A percentile compares a stretch with the other conserved stretches of the same genome.
phyloP scores from a whole-genome alignment of 64 coral and sea anemone species.

The Montipora foliosa region DNA sequence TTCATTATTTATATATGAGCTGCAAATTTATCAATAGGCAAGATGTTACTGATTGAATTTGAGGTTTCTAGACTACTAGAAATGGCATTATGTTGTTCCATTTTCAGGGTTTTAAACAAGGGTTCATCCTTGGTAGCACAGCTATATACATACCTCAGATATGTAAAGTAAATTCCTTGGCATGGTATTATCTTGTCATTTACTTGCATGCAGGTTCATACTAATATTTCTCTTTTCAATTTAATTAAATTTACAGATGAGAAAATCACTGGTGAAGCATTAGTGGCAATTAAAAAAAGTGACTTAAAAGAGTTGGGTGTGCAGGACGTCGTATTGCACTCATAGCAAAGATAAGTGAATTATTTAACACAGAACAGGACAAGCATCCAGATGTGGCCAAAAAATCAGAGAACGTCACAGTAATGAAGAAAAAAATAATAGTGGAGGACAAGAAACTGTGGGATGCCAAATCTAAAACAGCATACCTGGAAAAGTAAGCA shows the following conservation, averaged over 20 bases:
- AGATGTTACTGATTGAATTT: too few species aligned
- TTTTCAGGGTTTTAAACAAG: too few species aligned
- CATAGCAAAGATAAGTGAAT: slow-evolving; percentile 29
- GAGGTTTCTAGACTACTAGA: too few species aligned
- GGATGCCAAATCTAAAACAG: slow-evolving; percentile 32
- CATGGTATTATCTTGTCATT: too few species aligned
- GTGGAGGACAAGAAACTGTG: background rate
- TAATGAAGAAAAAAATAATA: background rate
- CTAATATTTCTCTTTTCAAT: background rate
- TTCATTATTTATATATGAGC: too few species aligned
- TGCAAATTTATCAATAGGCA: too few species aligned
- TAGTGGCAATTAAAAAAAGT: slow-evolving; percentile 25
- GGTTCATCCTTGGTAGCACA: too few species aligned
- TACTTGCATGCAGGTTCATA: too few species aligned
- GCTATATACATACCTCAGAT: too few species aligned
- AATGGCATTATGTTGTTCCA: too few species aligned
- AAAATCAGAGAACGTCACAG: background rate
- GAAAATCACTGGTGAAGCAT: slow-evolving; percentile 18
- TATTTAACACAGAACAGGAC: slow-evolving; percentile 1
- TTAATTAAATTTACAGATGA: background rate
- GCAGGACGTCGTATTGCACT: background rate
- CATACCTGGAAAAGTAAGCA: slow-evolving; percentile 26
- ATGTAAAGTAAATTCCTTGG: too few species aligned
- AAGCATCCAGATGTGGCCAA: background rate
- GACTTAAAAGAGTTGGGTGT: background rate